phyloP scores from a whole-genome alignment of 1,140 invertebrate genomes.

The Tetranychus cinnabarinus region DNA sequence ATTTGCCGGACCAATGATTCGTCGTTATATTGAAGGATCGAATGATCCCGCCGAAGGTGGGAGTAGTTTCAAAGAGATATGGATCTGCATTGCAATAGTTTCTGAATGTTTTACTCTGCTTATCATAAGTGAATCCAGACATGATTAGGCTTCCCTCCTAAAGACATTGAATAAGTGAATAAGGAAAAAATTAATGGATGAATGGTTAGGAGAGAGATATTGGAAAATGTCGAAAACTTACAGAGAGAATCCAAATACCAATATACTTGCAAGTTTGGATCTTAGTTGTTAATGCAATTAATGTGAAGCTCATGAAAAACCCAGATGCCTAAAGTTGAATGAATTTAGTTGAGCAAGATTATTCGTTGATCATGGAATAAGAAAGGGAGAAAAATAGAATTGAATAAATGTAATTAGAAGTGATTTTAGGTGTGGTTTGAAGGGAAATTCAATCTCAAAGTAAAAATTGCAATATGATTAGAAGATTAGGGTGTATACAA shows the following conservation, averaged over 20 bases:
- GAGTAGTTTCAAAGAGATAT: slow-evolving; percentile 43
- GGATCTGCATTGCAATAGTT: slow-evolving; percentile 64
- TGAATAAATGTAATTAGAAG: no score
- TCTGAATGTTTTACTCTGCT: slow-evolving; percentile 29
- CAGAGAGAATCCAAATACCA: slow-evolving; percentile 63
- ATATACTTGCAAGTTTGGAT: slow-evolving; percentile 68
- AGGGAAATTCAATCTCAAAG: no score
- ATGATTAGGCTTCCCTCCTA: slow-evolving; percentile 24
- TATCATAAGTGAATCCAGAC: slow-evolving; percentile 44
- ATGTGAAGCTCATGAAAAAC: slow-evolving; percentile 2
- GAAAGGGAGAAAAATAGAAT: no score
- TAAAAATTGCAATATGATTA: no score
- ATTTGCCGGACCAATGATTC: slow-evolving; percentile 69
- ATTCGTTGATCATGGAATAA: no score
- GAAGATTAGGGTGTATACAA: no score
- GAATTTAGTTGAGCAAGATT: not conserved
- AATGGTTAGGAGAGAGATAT: no score
- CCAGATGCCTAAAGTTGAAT: not conserved
- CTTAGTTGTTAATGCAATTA: slow-evolving; percentile 21
- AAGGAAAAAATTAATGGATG: not conserved
- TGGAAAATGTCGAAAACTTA: slow-evolving; percentile 19
- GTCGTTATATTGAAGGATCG: slow-evolving; percentile 78
- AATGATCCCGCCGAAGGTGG: slow-evolving; percentile 58
- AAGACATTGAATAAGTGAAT: not conserved
- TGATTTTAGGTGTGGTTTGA: no score